These are phyloP conservation scores for Pristis pectinata DNA, from an alignment of 2,797 vertebrate genomes.

Conservation along the genomic window DNA sequence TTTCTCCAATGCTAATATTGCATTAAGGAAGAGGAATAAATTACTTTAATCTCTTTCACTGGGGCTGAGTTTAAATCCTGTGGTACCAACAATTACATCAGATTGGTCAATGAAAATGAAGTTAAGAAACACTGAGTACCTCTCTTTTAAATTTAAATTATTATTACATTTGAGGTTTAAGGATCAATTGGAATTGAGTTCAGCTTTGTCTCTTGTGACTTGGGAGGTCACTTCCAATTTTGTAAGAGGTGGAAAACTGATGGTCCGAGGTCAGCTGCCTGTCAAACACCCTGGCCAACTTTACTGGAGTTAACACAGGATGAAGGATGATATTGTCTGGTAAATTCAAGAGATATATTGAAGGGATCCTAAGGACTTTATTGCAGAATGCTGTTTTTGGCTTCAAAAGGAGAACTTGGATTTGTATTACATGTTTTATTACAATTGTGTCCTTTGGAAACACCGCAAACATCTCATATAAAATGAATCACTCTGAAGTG, in stretches of 20 bases:
- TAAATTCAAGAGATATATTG: neutral
- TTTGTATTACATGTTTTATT: neutral
- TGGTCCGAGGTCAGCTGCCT: neutral
- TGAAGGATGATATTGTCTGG: neutral
- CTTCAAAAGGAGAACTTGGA: neutral
- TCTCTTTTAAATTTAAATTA: neutral
- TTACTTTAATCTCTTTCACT: neutral
- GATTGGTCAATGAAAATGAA: neutral
- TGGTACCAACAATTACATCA: neutral
- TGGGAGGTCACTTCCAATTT: neutral
- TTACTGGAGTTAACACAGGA: neutral
- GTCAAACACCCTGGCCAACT: neutral
- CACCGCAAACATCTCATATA: neutral
- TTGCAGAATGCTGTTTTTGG: neutral
- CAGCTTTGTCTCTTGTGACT: slow-evolving; percentile 1
- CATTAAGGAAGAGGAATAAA: neutral
- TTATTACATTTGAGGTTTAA: neutral
- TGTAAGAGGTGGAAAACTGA: neutral
- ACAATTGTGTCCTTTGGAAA: neutral
- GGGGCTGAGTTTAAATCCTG: neutral
- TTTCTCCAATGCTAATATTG: neutral
- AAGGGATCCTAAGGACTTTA: neutral
- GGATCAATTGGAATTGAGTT: neutral
- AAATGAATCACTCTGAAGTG: slow-evolving; percentile 13
- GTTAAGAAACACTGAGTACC: neutral